These are phyloP conservation scores for Lasioglossum pauxillum DNA, from an alignment of 2,888 invertebrate species.

Conservation along the genomic window DNA sequence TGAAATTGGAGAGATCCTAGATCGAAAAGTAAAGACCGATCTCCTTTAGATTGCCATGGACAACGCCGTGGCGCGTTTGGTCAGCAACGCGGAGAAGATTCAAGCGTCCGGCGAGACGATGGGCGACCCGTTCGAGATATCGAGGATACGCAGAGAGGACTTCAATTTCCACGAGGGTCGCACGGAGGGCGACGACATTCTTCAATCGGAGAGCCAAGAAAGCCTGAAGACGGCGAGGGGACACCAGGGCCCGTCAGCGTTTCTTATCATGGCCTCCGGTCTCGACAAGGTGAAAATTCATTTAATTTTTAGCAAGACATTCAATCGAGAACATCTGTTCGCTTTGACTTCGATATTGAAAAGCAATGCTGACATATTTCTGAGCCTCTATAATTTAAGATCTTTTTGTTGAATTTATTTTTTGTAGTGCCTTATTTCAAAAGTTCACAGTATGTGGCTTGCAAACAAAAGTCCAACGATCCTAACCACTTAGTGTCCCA, in stretches of 20 bases:
- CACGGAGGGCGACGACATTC: conserved; percentile 93
- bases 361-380: conserved; percentile 83
- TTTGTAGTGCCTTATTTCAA: neutral
- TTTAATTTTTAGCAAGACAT: neutral
- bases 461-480: neutral
- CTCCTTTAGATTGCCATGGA: conserved; percentile 86
- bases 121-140: conserved; percentile 94
- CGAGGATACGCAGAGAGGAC: conserved; percentile 91
- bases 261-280: conserved; percentile 93
- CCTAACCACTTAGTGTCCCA: neutral
- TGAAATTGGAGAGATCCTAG: neutral
- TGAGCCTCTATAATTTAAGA: neutral
- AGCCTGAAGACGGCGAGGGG: conserved; percentile 91
- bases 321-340: no score
- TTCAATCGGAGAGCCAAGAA: conserved; percentile 90
- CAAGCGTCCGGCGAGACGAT: conserved; percentile 89
- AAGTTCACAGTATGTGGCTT: neutral
- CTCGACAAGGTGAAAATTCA: conserved; percentile 87
- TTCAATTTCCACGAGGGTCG: conserved; percentile 88
- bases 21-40: neutral
- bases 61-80: conserved; percentile 87
- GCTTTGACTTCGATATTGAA: neutral
- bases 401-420: no score
- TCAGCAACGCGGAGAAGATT: conserved; percentile 86
- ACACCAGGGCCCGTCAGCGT: conserved; percentile 94